Evolutionary conservation across 2,797 vertebrate species (phyloP).

Genomic region (Microcaecilia unicolor): DNA sequence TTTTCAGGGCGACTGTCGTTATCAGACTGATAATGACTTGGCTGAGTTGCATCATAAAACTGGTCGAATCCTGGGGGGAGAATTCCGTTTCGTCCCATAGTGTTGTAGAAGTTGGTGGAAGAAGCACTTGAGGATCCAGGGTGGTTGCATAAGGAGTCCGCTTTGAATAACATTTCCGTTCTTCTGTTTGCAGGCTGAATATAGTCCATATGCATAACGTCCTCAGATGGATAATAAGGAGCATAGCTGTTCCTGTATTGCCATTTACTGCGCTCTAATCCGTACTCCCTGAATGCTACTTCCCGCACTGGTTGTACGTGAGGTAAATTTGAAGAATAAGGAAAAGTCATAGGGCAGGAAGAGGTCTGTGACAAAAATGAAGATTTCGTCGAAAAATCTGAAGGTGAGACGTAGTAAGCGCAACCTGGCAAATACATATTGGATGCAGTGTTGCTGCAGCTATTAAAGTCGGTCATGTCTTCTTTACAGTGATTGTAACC

Average conservation of each 20-base stretch:
- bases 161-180: slow-evolving; percentile 89
- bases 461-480: slow-evolving; percentile 98
- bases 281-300: slow-evolving; percentile 94
- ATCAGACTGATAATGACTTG: slow-evolving; percentile 45
- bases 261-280: slow-evolving; percentile 95
- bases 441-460: slow-evolving; percentile 84
- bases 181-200: slow-evolving; percentile 82
- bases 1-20: slow-evolving; percentile 63
- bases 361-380: slow-evolving; percentile 91
- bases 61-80: slow-evolving; percentile 95
- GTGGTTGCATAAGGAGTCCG: slow-evolving; percentile 73
- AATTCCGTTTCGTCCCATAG: slow-evolving; percentile 87
- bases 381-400: slow-evolving; percentile 90
- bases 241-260: slow-evolving; percentile 88
- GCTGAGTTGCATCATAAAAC: slow-evolving; percentile 77
- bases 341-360: slow-evolving; percentile 94
- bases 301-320: slow-evolving; percentile 94
- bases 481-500: slow-evolving; percentile 55
- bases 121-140: slow-evolving; percentile 66
- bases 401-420: slow-evolving; percentile 91
- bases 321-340: slow-evolving; percentile 86
- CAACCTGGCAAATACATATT: slow-evolving; percentile 97
- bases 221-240: slow-evolving; percentile 89
- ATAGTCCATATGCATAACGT: slow-evolving; percentile 92
- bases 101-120: slow-evolving; percentile 78